These are phyloP conservation scores for Tauraco erythrolophus DNA, from an alignment of 2,113 vertebrate genomes.

Conservation along the genomic window DNA sequence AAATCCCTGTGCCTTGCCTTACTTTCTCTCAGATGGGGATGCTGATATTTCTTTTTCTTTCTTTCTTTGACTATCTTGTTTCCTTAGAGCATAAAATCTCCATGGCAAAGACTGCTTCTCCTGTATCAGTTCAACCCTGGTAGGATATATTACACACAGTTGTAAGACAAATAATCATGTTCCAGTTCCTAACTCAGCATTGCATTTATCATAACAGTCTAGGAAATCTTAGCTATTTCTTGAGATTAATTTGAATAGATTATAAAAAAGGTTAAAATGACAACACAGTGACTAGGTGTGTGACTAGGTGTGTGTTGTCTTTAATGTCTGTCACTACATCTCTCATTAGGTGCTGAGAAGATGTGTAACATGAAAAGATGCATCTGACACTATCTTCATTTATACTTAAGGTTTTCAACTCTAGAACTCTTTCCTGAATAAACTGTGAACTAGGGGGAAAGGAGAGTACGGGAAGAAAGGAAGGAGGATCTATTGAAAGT, in stretches of 20 bases:
- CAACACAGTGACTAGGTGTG: not conserved
- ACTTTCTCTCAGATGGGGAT: not conserved
- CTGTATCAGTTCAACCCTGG: not conserved
- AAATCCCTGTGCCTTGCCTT: not conserved
- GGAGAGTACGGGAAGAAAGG: not conserved
- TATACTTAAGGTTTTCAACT: not conserved
- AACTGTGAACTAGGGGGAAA: not conserved
- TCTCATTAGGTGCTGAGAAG: not conserved
- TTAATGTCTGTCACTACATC: not conserved
- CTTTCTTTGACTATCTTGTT: not conserved
- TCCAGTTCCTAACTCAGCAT: not conserved
- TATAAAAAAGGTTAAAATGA: not conserved
- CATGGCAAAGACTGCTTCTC: not conserved
- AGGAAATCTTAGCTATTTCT: not conserved
- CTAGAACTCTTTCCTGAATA: not conserved
- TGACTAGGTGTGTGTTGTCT: not conserved
- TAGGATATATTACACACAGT: not conserved
- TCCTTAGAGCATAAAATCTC: not conserved
- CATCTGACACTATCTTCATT: not conserved
- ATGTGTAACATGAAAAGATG: not conserved
- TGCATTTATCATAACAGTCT: not conserved
- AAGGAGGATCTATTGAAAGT: not conserved
- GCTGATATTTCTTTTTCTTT: not conserved
- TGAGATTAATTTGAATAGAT: not conserved
- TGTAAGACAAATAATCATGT: not conserved